A percentile compares a stretch with the other conserved stretches of the same genome.
Evolutionary conservation across 2,888 invertebrate species (phyloP).

Genomic region (Chrysolina americana): DNA sequence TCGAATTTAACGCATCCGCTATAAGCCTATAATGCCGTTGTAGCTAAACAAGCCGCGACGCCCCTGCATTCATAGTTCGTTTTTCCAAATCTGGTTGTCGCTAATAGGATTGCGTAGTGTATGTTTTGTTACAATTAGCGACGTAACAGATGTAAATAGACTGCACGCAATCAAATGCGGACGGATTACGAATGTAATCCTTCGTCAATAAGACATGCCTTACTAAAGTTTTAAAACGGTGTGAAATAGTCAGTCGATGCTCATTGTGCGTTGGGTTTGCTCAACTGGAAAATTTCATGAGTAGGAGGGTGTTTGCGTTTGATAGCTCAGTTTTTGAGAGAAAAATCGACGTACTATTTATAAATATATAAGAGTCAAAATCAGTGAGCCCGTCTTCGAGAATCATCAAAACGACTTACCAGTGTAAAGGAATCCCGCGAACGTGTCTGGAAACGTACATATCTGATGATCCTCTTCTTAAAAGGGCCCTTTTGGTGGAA

Average conservation of each 20-base stretch:
- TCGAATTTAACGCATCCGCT: constrained; percentile 45
- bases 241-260: constrained; percentile 17
- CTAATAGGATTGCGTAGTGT: constrained; percentile 61
- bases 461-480: too few species aligned
- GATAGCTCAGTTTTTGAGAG: too few species aligned
- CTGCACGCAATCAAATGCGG: constrained; percentile 53
- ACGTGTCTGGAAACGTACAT: too few species aligned
- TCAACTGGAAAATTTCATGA: background rate
- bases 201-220: constrained; percentile 54
- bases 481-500: too few species aligned
- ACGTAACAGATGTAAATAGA: constrained; percentile 65
- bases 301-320: too few species aligned
- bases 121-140: constrained; percentile 67
- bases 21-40: constrained; percentile 54
- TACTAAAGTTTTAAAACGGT: constrained; percentile 19
- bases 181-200: constrained; percentile 63
- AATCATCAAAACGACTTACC: too few species aligned
- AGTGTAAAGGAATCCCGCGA: too few species aligned
- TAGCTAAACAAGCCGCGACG: constrained; percentile 48
- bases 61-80: constrained; percentile 35
- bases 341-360: too few species aligned
- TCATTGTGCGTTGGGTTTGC: constrained; percentile 7
- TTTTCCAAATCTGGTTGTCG: constrained; percentile 41
- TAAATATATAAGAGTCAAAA: too few species aligned
- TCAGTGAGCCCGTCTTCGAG: too few species aligned